phyloP scores from a whole-genome alignment of 2,113 vertebrate species.

The Rutilus rutilus region DNA sequence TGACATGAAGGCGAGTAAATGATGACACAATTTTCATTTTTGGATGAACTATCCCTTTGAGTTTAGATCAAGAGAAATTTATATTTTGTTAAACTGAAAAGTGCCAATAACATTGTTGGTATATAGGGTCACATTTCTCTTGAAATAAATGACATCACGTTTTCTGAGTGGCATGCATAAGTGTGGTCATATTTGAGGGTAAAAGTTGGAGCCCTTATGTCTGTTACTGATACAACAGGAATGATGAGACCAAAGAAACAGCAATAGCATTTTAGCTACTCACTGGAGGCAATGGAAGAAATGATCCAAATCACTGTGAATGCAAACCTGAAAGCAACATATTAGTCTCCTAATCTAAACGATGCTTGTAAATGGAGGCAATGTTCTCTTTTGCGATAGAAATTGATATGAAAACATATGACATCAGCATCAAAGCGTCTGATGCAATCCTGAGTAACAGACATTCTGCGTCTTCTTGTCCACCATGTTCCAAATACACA shows the following conservation, averaged over 20 bases:
- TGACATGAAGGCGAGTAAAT: not conserved
- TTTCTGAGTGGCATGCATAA: not conserved
- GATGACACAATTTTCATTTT: not conserved
- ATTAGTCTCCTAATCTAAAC: not conserved
- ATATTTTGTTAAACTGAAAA: not conserved
- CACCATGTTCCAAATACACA: conserved; percentile 1
- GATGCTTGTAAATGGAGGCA: not conserved
- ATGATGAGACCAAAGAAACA: not conserved
- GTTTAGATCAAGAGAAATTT: too few species aligned
- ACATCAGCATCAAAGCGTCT: conserved; percentile 44
- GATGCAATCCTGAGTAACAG: conserved; percentile 49
- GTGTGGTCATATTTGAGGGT: not conserved
- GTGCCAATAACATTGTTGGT: not conserved
- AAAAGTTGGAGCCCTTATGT: not conserved
- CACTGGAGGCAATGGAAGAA: not conserved
- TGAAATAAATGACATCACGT: not conserved
- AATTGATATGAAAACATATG: conserved; percentile 23
- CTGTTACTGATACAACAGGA: not conserved
- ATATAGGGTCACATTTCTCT: not conserved
- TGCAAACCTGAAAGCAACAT: not conserved
- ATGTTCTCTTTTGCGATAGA: conserved; percentile 4
- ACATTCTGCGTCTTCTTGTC: conserved; percentile 9
- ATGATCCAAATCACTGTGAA: not conserved
- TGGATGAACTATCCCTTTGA: not conserved
- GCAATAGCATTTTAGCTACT: not conserved